These are phyloP conservation scores for Itoplectis maculator DNA, from an alignment of 2,888 invertebrate species.

Conservation along the genomic window DNA sequence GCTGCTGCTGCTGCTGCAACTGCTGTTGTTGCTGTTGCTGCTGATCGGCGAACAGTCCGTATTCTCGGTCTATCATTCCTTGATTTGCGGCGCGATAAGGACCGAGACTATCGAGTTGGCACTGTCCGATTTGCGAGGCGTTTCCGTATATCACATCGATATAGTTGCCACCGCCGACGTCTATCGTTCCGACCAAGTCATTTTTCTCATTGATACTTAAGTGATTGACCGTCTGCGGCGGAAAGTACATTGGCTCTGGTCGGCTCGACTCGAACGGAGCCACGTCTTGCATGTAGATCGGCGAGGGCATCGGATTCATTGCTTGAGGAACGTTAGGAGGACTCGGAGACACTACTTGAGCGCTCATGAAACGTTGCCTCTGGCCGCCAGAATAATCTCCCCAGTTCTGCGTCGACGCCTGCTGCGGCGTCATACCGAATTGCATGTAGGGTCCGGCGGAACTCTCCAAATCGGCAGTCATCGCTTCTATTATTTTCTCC, in stretches of 20 bases:
- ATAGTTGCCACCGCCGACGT: slow-evolving; percentile 84
- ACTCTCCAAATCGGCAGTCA: slow-evolving; percentile 87
- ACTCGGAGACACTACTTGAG: slow-evolving; percentile 64
- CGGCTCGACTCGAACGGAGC: slow-evolving; percentile 69
- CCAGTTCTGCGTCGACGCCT: slow-evolving; percentile 78
- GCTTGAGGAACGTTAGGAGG: slow-evolving; percentile 30
- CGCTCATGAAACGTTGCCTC: slow-evolving; percentile 75
- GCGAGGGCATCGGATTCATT: slow-evolving; percentile 53
- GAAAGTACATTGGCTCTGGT: slow-evolving; percentile 80
- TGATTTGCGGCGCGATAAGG: slow-evolving; percentile 75
- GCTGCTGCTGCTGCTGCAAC: too few relatives aligned
- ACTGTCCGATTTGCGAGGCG: slow-evolving; percentile 81
- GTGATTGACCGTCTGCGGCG: slow-evolving; percentile 80
- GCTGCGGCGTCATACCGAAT: slow-evolving; percentile 85
- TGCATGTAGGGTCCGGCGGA: slow-evolving; percentile 87
- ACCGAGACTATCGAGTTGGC: slow-evolving; percentile 77
- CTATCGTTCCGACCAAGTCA: slow-evolving; percentile 82
- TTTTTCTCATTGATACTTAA: slow-evolving; percentile 82
- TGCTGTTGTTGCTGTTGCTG: too few relatives aligned
- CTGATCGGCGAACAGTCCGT: slow-evolving; percentile 82
- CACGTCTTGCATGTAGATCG: slow-evolving; percentile 72
- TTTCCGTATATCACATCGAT: slow-evolving; percentile 83
- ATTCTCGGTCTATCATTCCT: slow-evolving; percentile 79
- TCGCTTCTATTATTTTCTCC: slow-evolving; percentile 87
- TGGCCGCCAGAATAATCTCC: slow-evolving; percentile 78